Evolutionary conservation across 2,797 vertebrate genomes (phyloP).

Genomic region (Leucoraja ocellata): DNA sequence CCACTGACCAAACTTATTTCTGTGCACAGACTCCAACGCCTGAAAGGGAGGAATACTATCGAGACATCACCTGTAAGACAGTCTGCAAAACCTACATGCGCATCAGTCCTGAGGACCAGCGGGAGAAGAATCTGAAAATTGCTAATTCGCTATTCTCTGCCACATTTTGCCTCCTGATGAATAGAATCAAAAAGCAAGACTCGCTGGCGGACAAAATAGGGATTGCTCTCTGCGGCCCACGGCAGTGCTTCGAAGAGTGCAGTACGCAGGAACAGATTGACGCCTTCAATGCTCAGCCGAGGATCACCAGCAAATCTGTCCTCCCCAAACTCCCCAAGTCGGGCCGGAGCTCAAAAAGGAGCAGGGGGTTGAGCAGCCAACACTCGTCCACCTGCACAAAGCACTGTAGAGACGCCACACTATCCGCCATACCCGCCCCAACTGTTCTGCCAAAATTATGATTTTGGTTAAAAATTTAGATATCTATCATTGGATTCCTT

Average conservation of each 20-base stretch:
- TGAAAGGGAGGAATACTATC: background rate
- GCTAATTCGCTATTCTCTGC: conserved; percentile 8
- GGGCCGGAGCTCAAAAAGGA: background rate
- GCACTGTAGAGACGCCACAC: background rate
- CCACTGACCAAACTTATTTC: background rate
- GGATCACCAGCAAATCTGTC: background rate
- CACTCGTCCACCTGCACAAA: background rate
- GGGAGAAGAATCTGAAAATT: background rate
- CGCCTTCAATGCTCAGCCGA: background rate
- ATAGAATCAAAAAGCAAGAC: background rate
- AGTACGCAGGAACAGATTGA: background rate
- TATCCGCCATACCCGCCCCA: background rate
- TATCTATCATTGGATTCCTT: background rate
- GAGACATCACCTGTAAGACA: background rate
- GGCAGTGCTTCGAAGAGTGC: conserved; percentile 18
- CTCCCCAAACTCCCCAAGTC: background rate
- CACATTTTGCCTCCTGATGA: conserved; percentile 6
- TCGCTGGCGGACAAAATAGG: background rate
- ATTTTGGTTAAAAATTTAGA: background rate
- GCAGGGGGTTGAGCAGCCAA: background rate
- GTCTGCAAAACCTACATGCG: background rate
- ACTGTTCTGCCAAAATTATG: conserved; percentile 35
- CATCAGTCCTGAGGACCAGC: background rate
- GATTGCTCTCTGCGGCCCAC: conserved; percentile 12
- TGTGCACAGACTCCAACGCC: background rate